Conservation (phyloP, 2,113 vertebrate species). For the Lepus timidus region DNA sequence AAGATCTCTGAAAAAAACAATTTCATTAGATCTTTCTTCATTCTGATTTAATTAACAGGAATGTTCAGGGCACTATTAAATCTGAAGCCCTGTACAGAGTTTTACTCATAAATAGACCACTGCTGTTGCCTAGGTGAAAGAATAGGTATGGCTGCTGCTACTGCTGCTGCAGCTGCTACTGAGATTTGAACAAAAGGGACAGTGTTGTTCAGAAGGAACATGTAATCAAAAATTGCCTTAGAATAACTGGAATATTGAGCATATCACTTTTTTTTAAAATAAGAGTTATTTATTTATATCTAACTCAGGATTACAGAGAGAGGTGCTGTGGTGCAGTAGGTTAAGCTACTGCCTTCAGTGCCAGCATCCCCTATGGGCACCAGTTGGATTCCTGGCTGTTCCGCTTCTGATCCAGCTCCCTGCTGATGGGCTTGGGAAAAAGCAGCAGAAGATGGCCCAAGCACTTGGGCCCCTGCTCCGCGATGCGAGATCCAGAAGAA, state of each 20-base stretch:
- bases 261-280: too few relatives aligned
- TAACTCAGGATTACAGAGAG: too few relatives aligned
- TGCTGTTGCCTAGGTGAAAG: neutral
- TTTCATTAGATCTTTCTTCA: neutral
- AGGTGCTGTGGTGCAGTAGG: too few relatives aligned
- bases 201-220: neutral
- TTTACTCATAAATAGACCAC: neutral
- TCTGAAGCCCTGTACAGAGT: slow-evolving; percentile 17
- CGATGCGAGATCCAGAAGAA: too few relatives aligned
- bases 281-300: too few relatives aligned
- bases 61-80: neutral
- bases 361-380: too few relatives aligned
- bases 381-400: too few relatives aligned
- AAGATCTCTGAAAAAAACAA: neutral
- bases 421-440: too few relatives aligned
- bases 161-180: neutral
- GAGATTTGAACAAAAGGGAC: neutral
- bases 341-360: too few relatives aligned
- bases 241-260: neutral
- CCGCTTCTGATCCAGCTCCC: too few relatives aligned
- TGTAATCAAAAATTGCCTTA: neutral
- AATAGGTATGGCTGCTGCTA: neutral
- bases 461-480: too few relatives aligned
- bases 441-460: too few relatives aligned
- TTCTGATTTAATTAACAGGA: neutral